Evolutionary conservation across 2,113 vertebrate genomes (phyloP), one percentile per base, ranked within the genome.

Genomic region (Periophthalmodon schlosseri): DNA sequence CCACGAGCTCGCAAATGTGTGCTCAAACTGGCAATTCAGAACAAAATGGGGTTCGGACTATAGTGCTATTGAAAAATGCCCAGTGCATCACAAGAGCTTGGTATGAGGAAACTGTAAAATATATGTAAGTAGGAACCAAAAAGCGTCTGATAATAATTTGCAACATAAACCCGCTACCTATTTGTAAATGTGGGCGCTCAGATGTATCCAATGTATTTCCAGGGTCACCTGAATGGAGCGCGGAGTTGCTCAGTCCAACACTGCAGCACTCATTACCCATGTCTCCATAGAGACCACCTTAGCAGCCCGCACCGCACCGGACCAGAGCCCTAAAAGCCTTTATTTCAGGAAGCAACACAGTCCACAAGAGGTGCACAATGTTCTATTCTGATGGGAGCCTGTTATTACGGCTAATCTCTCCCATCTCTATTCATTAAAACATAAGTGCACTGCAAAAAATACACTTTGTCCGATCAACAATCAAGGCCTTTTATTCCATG

Each of bases 201-300:
- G 70, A 81, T 84, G 68, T 78, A 76, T 70, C 28, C 69, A 68
- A 74, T 81, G 76, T 80, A 79, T 81, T 82, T 82, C 86, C 77
- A 78, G 86, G 89, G 88, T 93, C 88, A 91, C 86, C 87, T 89
- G 87, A 70, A 65, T 74, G 79, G 69, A 84, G 79, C 78, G 79
- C 75, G 77, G 86, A 73, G 81, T 79, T 84, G 77, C 76, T 87
- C 67, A 4, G 80, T 69, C 77, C 86, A 78, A 82, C 87, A 88
- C 89, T 90, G 91, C 89, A 80, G 65, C 87, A 84, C 79, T 87
- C 87, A 91, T 91, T 88, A 91, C 75, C 84, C 83, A 87, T 87
- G 91, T 94, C 91, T 93, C 93, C 93, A 94, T 93, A 92, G 93
- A 92, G 92, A 94, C 92, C 83, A 89, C 79, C 79, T 86, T 85